Base-by-base conservation (phyloP, 1,140 invertebrate species). In the Drosophila sp. region DNA sequence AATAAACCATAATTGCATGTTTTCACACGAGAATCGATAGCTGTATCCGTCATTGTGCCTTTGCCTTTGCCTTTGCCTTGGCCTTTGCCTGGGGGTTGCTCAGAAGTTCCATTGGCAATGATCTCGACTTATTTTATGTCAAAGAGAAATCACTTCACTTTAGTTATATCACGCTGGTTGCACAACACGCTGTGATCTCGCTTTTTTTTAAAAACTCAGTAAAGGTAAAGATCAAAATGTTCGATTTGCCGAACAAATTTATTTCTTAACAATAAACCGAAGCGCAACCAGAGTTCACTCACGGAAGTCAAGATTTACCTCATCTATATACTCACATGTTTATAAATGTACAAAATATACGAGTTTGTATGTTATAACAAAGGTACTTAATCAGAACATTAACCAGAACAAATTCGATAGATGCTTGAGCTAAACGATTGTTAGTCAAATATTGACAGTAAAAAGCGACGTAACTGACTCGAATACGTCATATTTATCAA, bases 1-100 rank as follows among this genome's bases (percentile, higher is more conserved):
- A 86, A 76, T 73, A 86, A 81, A 87, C 82, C 78, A 78, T 84
- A 84, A 84, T 84, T 84, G 82, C 78, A 78, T 87, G 82, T 81
- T 87, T 84, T 84, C 81, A 87, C 81, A 84, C 81, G 81, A 86
- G 78, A 84, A 87, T 87, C 78, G 70, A 86, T 87, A 67, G 63
- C 61, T 45, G 2, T 16, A 38, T 14, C 21, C 32, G 4, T 9
- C 27, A 13, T 18, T 16, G 4, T 5, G 7, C 59, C 14, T 38
- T 2, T 18, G 9, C 40, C 25, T 34, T 7, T 7, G 41, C n/a
- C n/a, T n/a, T n/a, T 5, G 7, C 59, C 14, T 38, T 2, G 13
- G 9, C 40, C 25, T 34, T 7, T 7, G 41, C n/a, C 43, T 29
- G 48, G 21, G 77, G 80, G 80, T 80, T 72, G 80, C 59, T 41